Evolutionary conservation across 2,113 vertebrate species (phyloP).

Genomic region (Antechinus stuartii): DNA sequence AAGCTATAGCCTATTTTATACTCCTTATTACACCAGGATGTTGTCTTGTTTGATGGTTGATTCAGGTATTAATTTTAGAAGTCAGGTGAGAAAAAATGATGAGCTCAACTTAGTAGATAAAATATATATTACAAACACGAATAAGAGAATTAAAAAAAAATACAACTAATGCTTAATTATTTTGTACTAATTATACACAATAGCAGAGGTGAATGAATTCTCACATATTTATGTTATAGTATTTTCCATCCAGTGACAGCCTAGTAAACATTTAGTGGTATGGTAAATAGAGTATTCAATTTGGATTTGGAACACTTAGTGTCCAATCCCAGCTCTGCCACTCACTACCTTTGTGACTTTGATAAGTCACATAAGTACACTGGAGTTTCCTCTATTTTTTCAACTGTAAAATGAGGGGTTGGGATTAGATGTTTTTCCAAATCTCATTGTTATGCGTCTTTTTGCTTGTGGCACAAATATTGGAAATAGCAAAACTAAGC

Average conservation of each 20-base stretch:
- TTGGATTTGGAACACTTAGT: not conserved
- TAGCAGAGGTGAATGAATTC: not conserved
- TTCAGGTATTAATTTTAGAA: slow-evolving; percentile 8
- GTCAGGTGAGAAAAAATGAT: slow-evolving; percentile 1
- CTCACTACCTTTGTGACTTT: not conserved
- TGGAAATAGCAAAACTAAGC: not conserved
- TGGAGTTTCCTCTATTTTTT: not conserved
- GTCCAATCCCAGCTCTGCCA: not conserved
- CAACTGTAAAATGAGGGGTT: not conserved
- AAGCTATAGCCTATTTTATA: not conserved
- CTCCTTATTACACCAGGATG: not conserved
- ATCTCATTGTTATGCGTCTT: not conserved
- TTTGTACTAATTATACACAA: not conserved
- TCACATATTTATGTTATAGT: not conserved
- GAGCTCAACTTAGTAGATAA: not conserved
- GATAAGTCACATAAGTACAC: not conserved
- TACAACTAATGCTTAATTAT: not conserved
- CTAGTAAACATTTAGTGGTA: not conserved
- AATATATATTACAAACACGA: not conserved
- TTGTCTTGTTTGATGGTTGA: not conserved
- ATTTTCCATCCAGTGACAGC: not conserved
- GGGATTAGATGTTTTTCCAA: not conserved
- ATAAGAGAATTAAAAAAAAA: slow-evolving; percentile 8
- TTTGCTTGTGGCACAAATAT: not conserved
- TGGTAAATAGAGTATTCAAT: not conserved